These are phyloP conservation scores for Cydia fagiglandana DNA, from an alignment of 1,140 invertebrate species.

Conservation along the genomic window DNA sequence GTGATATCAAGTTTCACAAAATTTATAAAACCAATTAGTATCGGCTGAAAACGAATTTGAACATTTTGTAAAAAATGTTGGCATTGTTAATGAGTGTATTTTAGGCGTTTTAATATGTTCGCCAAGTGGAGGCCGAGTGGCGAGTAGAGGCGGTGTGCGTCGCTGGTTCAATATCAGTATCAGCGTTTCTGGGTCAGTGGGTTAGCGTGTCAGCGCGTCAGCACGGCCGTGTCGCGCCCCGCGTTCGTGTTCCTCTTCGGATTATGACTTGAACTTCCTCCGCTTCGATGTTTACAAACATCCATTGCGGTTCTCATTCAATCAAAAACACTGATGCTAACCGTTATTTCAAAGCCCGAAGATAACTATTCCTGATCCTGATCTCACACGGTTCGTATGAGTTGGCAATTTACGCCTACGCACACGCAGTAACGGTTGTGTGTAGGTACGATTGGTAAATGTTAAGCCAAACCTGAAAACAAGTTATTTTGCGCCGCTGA, in stretches of 20 bases:
- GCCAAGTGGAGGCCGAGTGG: constrained; percentile 73
- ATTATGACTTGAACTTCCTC: constrained; percentile 66
- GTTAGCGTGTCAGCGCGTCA: constrained; percentile 76
- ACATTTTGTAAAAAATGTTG: not conserved
- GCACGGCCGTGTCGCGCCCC: constrained; percentile 58
- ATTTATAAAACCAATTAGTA: no score
- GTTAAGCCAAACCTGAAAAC: constrained; percentile 56
- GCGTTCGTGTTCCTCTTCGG: constrained; percentile 54
- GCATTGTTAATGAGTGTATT: constrained; percentile 14
- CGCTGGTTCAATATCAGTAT: constrained; percentile 78
- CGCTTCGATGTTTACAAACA: constrained; percentile 41
- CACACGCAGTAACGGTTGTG: constrained; percentile 65
- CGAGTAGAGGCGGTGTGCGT: constrained; percentile 66
- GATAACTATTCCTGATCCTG: not conserved
- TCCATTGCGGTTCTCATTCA: constrained; percentile 36
- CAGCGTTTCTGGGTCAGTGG: constrained; percentile 76
- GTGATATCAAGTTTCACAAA: no score
- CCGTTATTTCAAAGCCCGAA: not conserved
- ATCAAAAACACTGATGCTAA: not conserved
- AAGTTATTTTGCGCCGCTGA: constrained; percentile 64
- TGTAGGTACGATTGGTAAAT: constrained; percentile 59
- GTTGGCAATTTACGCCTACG: constrained; percentile 47
- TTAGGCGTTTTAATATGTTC: not conserved
- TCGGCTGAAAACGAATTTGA: not conserved
- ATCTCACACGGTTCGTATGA: not conserved